Evolutionary conservation across 2,888 invertebrate genomes (phyloP).

Genomic region (Morinoia aosen): DNA sequence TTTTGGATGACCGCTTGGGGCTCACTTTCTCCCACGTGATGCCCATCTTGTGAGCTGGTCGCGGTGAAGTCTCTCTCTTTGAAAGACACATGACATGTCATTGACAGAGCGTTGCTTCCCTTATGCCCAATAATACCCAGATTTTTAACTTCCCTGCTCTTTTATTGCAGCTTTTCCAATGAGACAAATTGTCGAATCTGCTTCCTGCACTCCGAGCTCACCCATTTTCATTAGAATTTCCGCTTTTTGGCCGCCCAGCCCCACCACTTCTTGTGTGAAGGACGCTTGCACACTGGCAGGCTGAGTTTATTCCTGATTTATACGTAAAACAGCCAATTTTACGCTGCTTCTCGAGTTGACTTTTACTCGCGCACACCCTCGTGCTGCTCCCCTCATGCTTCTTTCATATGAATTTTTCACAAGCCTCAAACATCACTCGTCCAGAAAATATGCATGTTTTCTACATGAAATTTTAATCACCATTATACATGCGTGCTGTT

Average conservation of each 20-base stretch:
- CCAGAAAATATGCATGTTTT: background rate
- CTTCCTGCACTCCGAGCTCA: slow-evolving; percentile 4
- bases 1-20: background rate
- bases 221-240: background rate
- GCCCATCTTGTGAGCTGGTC: background rate
- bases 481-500: background rate
- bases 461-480: background rate
- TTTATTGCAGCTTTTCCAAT: background rate
- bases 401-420: background rate
- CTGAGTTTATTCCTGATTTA: background rate
- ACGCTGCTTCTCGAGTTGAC: background rate
- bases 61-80: background rate
- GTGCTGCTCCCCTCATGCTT: background rate
- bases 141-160: background rate
- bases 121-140: slow-evolving; percentile 29
- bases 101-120: slow-evolving; percentile 11
- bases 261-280: slow-evolving; percentile 17
- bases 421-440: background rate
- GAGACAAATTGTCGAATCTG: background rate
- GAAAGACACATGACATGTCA: slow-evolving; percentile 1
- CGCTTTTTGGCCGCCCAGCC: background rate
- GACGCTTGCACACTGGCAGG: background rate
- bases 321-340: background rate
- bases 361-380: background rate
- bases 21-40: background rate